These are phyloP conservation scores for Melopsittacus undulatus DNA, from an alignment of 2,797 vertebrate species.

Conservation along the genomic window DNA sequence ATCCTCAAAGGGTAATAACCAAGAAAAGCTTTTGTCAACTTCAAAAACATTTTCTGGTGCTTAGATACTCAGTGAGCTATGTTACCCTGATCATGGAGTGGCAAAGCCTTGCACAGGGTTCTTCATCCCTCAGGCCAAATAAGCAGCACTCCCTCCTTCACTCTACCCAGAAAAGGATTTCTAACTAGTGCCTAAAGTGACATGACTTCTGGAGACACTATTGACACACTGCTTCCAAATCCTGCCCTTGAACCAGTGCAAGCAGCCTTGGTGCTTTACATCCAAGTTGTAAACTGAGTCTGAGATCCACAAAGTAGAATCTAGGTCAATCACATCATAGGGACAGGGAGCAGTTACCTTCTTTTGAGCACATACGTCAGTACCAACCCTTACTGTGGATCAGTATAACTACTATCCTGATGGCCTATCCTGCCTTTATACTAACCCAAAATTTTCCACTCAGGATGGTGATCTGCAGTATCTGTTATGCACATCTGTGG, in stretches of 20 bases:
- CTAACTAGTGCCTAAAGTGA: not conserved
- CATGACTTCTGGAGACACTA: not conserved
- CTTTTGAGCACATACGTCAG: not conserved
- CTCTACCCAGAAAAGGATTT: not conserved
- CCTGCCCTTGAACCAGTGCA: not conserved
- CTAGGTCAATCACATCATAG: not conserved
- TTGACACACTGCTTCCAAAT: not conserved
- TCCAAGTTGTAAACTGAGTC: not conserved
- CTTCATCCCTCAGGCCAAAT: not conserved
- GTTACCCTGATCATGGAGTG: not conserved
- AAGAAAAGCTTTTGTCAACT: slow-evolving; percentile 25
- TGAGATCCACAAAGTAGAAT: not conserved
- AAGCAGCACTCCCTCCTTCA: not conserved
- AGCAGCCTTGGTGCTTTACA: not conserved
- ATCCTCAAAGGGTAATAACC: not conserved
- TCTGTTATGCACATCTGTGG: not conserved
- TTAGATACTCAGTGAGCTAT: not conserved
- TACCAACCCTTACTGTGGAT: not conserved
- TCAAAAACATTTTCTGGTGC: slow-evolving; percentile 7
- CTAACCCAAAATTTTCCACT: not conserved
- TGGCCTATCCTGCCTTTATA: not conserved
- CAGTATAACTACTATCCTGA: not conserved
- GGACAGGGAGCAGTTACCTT: not conserved
- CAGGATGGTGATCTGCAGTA: not conserved
- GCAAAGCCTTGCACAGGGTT: not conserved